These are phyloP conservation scores for Caerostris darwini DNA, from an alignment of 1,140 invertebrate genomes.

Conservation along the genomic window DNA sequence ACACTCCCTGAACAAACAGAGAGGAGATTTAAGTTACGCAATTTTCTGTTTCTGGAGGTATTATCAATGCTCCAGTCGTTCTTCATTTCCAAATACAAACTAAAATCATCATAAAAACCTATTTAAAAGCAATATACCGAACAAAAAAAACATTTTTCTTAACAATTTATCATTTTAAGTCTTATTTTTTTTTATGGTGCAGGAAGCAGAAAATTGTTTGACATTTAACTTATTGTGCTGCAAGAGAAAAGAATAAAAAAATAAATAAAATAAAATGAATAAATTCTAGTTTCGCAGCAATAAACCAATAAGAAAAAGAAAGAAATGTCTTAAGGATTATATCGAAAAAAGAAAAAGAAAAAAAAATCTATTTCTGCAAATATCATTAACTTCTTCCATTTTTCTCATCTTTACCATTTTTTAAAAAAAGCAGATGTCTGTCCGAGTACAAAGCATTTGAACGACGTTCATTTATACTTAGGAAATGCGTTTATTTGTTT, in stretches of 20 bases:
- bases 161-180: slow-evolving; percentile 37
- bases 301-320: not conserved
- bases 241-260: not conserved
- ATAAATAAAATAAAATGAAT: slow-evolving; percentile 32
- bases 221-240: slow-evolving; percentile 41
- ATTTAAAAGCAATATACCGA: slow-evolving; percentile 25
- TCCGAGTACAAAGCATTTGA: slow-evolving; percentile 7
- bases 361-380: slow-evolving; percentile 31
- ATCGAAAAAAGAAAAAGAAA: slow-evolving; percentile 11
- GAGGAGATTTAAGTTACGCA: too few species aligned
- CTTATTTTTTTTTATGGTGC: not conserved
- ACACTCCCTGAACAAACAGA: too few species aligned
- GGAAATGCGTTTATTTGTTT: not conserved
- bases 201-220: not conserved
- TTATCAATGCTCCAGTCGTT: not conserved
- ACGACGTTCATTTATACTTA: not conserved
- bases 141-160: too few species aligned
- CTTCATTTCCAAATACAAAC: not conserved
- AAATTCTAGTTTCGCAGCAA: not conserved
- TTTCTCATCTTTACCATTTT: not conserved
- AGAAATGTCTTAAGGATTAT: slow-evolving; percentile 14
- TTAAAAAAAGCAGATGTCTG: slow-evolving; percentile 7
- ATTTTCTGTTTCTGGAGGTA: not conserved
- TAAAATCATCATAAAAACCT: slow-evolving; percentile 33
- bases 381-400: slow-evolving; percentile 39